Evolutionary conservation across 2,888 invertebrate genomes (phyloP).

Genomic region (Gerosis bhagava): DNA sequence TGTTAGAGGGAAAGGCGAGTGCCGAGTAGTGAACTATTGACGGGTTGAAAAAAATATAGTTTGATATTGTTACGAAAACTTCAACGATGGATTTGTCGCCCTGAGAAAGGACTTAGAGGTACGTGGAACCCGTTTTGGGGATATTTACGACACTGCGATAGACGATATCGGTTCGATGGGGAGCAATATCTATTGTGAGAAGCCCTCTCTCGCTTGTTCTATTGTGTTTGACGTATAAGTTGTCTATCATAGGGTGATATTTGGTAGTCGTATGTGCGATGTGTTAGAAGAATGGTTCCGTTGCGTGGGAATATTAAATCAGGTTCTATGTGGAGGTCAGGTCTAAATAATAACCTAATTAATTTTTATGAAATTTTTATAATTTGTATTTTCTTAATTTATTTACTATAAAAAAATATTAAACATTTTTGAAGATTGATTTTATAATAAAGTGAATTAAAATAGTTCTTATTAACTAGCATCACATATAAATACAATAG

Average conservation of each 20-base stretch:
- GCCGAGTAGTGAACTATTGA: slow-evolving; percentile 30
- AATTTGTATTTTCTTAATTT: too few species aligned
- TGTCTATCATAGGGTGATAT: background rate
- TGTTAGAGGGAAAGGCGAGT: too few species aligned
- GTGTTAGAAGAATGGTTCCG: background rate
- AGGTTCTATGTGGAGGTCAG: background rate
- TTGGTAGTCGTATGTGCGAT: background rate
- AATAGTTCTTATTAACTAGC: too few species aligned
- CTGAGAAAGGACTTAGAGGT: slow-evolving; percentile 6
- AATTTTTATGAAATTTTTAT: too few species aligned
- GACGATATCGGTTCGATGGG: slow-evolving; percentile 22
- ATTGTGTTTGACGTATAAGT: background rate
- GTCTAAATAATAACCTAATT: too few species aligned
- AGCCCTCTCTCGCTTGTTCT: slow-evolving; percentile 2
- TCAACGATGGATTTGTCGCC: background rate
- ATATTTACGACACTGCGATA: slow-evolving; percentile 20
- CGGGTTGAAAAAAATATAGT: background rate
- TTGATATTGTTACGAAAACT: slow-evolving; percentile 15
- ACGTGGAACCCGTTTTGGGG: slow-evolving; percentile 25
- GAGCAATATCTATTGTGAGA: background rate
- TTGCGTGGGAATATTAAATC: slow-evolving; percentile 1
- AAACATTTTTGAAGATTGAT: too few species aligned
- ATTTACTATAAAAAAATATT: too few species aligned
- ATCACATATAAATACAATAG: too few species aligned
- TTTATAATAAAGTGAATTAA: too few species aligned